Evolutionary conservation across 2,888 invertebrate genomes (phyloP).

Genomic region (Brenthis ino): DNA sequence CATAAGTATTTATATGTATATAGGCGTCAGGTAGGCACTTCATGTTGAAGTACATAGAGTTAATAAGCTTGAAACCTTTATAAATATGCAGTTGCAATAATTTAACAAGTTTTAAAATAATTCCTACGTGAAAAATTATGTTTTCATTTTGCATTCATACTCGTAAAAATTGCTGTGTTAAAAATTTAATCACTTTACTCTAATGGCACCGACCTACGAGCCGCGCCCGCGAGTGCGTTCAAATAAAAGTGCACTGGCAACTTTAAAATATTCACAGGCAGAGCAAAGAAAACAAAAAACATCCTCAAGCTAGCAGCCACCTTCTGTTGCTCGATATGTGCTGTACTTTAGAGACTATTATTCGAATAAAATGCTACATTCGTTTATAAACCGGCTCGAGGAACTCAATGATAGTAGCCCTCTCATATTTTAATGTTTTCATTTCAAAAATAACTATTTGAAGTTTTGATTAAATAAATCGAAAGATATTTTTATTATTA

Average conservation of each 20-base stretch:
- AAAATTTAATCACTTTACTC: slow-evolving; percentile 12
- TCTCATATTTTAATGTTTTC: slow-evolving; percentile 4
- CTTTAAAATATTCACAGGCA: background rate
- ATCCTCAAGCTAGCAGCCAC: too few species aligned
- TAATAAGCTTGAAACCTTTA: background rate
- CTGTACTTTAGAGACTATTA: slow-evolving; percentile 1
- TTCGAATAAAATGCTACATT: slow-evolving; percentile 5
- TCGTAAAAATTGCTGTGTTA: slow-evolving; percentile 6
- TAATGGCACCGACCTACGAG: background rate
- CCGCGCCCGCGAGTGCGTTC: background rate
- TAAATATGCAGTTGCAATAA: background rate
- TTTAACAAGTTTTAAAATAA: background rate
- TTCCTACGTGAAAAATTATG: slow-evolving; percentile 3
- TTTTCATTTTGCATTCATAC: slow-evolving; percentile 2
- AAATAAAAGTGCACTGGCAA: slow-evolving; percentile 1
- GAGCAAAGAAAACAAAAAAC: background rate
- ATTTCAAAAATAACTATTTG: background rate
- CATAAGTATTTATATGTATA: background rate
- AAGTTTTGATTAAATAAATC: too few species aligned
- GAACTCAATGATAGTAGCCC: background rate
- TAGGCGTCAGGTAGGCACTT: background rate
- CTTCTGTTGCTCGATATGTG: too few species aligned
- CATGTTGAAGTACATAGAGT: background rate
- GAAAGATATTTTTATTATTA: too few species aligned
- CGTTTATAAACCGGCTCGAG: slow-evolving; percentile 24